Conservation (phyloP, 2,888 invertebrate genomes). For the Aspidiotus rigidus region DNA sequence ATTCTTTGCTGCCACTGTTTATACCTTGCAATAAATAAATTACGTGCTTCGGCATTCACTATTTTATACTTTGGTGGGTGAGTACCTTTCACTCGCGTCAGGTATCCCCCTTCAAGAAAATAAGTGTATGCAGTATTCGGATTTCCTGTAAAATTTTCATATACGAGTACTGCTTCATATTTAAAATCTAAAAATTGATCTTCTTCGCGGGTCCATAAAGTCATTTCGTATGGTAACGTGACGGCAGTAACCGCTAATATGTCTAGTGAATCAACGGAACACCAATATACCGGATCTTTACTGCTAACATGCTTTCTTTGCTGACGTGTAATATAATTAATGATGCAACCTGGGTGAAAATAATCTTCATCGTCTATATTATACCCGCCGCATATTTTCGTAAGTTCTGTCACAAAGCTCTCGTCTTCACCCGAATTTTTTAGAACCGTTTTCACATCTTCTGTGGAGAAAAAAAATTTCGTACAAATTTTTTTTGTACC, state of each 20-base stretch:
- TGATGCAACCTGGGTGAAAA: not conserved
- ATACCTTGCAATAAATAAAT: slow-evolving; percentile 1
- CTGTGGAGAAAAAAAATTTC: too few species aligned
- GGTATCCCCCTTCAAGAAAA: not conserved
- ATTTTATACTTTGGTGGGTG: not conserved
- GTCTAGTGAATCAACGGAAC: slow-evolving; percentile 1
- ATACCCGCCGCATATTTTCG: too few species aligned
- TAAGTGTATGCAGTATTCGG: not conserved
- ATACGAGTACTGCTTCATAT: not conserved
- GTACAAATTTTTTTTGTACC: too few species aligned
- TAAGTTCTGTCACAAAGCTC: too few species aligned
- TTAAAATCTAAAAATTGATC: not conserved
- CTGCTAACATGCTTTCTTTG: not conserved
- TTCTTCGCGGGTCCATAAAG: not conserved
- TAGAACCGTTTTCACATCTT: too few species aligned
- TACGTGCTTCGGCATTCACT: not conserved
- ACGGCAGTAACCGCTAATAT: not conserved
- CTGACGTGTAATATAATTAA: not conserved
- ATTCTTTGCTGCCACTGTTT: not conserved
- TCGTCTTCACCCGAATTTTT: too few species aligned
- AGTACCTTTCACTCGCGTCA: slow-evolving; percentile 2
- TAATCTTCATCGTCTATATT: not conserved
- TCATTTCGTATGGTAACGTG: not conserved
- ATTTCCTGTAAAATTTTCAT: not conserved
- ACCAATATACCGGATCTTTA: not conserved